Percentiles rank a stretch among this genome's conserved stretches.
phyloP scores from a whole-genome alignment of 2,797 vertebrate species.

The Phoxinus dragarum region DNA sequence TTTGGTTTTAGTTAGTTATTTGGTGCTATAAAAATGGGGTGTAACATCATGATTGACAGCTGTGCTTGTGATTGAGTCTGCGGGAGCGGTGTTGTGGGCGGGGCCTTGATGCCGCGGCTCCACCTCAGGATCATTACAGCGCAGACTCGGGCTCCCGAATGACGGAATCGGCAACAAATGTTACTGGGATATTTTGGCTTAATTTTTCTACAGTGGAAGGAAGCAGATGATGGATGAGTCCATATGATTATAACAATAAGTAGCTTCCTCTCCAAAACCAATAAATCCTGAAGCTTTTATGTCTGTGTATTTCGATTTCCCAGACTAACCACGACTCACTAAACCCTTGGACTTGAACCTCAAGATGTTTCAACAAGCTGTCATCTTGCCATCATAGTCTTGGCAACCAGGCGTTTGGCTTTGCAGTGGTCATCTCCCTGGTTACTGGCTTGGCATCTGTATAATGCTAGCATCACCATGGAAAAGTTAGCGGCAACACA shows the following conservation, averaged over 20 bases:
- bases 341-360: slow-evolving; percentile 13
- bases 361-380: slow-evolving; percentile 58
- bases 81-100: too few relatives aligned
- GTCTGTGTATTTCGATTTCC: slow-evolving; percentile 9
- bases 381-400: slow-evolving; percentile 68
- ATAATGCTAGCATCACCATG: slow-evolving; percentile 73
- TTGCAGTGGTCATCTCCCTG: slow-evolving; percentile 68
- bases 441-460: slow-evolving; percentile 68
- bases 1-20: too few relatives aligned
- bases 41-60: too few relatives aligned
- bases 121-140: too few relatives aligned
- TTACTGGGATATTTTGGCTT: neutral
- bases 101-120: too few relatives aligned
- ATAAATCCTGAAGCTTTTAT: slow-evolving; percentile 13
- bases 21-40: too few relatives aligned
- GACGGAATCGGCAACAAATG: accelerated
- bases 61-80: too few relatives aligned
- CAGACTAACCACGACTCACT: neutral
- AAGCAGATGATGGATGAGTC: neutral
- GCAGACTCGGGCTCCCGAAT: too few relatives aligned
- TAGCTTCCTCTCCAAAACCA: slow-evolving; percentile 21
- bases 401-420: slow-evolving; percentile 75
- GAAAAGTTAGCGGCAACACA: slow-evolving; percentile 70
- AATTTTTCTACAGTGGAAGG: neutral
- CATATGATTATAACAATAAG: slow-evolving; percentile 25